Conservation (phyloP, 2,888 invertebrate genomes). For the Poecilobothrus nobilitatus region DNA sequence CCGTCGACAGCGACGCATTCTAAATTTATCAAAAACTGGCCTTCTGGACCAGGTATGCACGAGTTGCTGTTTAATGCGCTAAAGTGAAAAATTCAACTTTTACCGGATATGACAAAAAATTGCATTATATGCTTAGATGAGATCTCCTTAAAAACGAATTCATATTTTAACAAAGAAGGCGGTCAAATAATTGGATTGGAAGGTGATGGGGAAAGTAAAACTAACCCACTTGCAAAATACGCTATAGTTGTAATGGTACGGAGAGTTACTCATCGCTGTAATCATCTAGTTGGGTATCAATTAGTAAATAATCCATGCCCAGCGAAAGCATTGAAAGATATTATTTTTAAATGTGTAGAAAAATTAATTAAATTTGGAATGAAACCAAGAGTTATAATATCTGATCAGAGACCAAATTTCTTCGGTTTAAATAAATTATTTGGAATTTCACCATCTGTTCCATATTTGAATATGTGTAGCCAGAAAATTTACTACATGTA, state of each 20-base stretch:
- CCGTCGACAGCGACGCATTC: no score
- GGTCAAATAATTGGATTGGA: not conserved
- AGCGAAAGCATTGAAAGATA: not conserved
- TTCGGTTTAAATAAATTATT: not conserved
- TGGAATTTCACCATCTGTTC: no score
- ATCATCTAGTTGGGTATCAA: not conserved
- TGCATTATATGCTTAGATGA: conserved; percentile 10
- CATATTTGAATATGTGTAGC: no score
- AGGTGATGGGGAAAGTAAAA: not conserved
- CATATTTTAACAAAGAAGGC: not conserved
- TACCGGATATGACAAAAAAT: not conserved
- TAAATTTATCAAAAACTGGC: no score
- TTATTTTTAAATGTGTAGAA: not conserved
- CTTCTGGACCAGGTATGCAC: no score
- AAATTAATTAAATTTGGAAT: not conserved
- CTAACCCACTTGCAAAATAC: no score
- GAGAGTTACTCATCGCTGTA: not conserved
- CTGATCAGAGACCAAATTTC: not conserved
- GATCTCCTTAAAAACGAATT: conserved; percentile 2
- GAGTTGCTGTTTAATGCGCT: no score
- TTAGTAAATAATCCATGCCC: not conserved
- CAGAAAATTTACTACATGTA: no score
- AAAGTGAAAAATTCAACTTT: not conserved
- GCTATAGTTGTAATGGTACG: not conserved
- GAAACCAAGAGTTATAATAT: not conserved